A percentile compares a stretch with the other conserved stretches of the same genome.
Conservation (phyloP, 92 coral and sea anemone genomes). For the Siderastrea radians region DNA sequence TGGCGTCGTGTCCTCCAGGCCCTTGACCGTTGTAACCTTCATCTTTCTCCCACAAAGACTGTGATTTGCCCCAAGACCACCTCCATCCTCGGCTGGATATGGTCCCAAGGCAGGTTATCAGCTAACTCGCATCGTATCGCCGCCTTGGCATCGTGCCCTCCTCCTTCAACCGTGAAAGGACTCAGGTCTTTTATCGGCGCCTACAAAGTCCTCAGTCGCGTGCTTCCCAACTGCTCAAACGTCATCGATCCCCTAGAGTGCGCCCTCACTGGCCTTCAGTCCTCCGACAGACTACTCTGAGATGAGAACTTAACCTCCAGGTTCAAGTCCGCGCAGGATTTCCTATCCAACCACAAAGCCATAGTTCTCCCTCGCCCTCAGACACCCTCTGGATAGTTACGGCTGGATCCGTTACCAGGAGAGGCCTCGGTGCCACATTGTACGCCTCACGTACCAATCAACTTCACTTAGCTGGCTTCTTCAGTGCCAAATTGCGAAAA, state of each 20-base stretch:
- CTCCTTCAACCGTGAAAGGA: slow-evolving; percentile 46
- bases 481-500: slow-evolving; percentile 60
- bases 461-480: slow-evolving; percentile 72
- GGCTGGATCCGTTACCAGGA: slow-evolving; percentile 40
- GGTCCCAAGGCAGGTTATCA: slow-evolving; percentile 60
- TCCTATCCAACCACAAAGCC: slow-evolving; percentile 8
- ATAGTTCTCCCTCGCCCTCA: slow-evolving; percentile 44
- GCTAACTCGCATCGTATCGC: slow-evolving; percentile 72
- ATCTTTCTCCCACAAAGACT: slow-evolving; percentile 64
- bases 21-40: slow-evolving; percentile 60
- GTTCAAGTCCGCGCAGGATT: too few relatives aligned
- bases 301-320: too few relatives aligned
- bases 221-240: too few relatives aligned
- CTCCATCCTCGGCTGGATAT: slow-evolving; percentile 72
- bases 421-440: slow-evolving; percentile 59
- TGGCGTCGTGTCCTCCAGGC: slow-evolving; percentile 67
- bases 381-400: slow-evolving; percentile 69
- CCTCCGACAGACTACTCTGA: too few relatives aligned
- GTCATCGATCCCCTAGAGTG: slow-evolving; percentile 49
- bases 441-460: slow-evolving; percentile 39
- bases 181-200: slow-evolving; percentile 60
- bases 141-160: slow-evolving; percentile 53
- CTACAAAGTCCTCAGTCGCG: too few relatives aligned
- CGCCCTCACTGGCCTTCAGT: slow-evolving; percentile 41
- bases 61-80: slow-evolving; percentile 64